A percentile compares a stretch with the other conserved stretches of the same genome.
Conservation (phyloP, 2,888 invertebrate species). For the Pharmacophagus antenor region DNA sequence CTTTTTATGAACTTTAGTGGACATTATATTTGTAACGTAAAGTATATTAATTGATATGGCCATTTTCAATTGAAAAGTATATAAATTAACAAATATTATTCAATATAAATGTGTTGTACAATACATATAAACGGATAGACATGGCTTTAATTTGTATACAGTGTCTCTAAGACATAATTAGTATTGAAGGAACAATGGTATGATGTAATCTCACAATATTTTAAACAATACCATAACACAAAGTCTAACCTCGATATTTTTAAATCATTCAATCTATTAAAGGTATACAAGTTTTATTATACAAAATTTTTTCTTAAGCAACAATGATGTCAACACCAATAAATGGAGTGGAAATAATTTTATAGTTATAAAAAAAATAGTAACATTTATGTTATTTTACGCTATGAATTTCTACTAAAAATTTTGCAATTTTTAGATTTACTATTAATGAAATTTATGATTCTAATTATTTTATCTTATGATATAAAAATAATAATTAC, state of each 20-base stretch:
- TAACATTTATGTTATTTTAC: too few relatives aligned
- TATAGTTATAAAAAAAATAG: too few relatives aligned
- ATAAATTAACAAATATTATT: not conserved
- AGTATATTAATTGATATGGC: not conserved
- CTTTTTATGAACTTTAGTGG: too few relatives aligned
- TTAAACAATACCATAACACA: constrained; percentile 1
- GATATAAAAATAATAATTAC: too few relatives aligned
- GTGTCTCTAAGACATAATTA: constrained; percentile 2
- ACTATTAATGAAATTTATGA: too few relatives aligned
- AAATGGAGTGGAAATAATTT: too few relatives aligned
- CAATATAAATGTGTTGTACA: not conserved
- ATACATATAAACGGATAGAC: not conserved
- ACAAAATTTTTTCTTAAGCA: too few relatives aligned
- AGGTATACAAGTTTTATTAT: too few relatives aligned
- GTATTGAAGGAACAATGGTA: not conserved
- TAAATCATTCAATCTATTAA: not conserved
- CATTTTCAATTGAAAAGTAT: not conserved
- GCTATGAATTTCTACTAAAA: too few relatives aligned
- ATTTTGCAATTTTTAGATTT: too few relatives aligned
- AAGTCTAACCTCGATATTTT: not conserved
- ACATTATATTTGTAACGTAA: not conserved
- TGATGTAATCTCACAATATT: constrained; percentile 2
- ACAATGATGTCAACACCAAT: too few relatives aligned
- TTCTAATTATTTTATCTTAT: too few relatives aligned
- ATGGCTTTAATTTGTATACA: not conserved